Base-by-base conservation (phyloP, 2,797 vertebrate genomes). In the Champsocephalus gunnari region DNA sequence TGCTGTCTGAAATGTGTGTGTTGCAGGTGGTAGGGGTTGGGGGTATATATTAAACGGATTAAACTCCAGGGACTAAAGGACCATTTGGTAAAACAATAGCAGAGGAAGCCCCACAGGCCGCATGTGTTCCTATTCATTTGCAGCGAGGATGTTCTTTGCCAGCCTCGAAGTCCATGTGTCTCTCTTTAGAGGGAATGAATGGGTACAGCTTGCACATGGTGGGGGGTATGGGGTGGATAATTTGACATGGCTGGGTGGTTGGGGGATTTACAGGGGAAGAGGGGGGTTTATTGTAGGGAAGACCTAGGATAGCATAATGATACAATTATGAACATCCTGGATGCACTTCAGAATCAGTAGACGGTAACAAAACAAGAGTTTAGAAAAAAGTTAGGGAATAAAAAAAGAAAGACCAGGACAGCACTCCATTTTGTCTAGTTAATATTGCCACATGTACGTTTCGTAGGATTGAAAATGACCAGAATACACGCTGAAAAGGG, bases 81-180 rank as follows among this genome's bases (percentile, higher is more conserved):
- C 84, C 86, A 92, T 90, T 94, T 91, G 91, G 84, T 84, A 63
- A 91, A 84, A 93, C 92, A 93, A 93, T 86, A 76, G 84, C 66
- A 56, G 79, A 89, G 89, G 87, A 91, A 89, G 85, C 77, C 86
- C 81, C 86, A 91, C 72, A 63, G 55, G 43, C 79, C 84, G 83
- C 86, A 77, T 85, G 89, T 85, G 79, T 65, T 74, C 76, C 83
- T 81, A 88, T 92, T 90, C 80, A 93, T 91, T 89, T 89, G 81
- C 58, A 48, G 70, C 24, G 17, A 79, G 79, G 77, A 81, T 77
- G 83, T 73, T 89, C 85, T 86, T 84, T 89, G 87, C 85, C 91
- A 92, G 85, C 71, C 86, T 77, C 72, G 77, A 75, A 83, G 85
- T 74, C 87, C 82, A 85, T 86, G 86, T 88, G 86, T 86, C 79